These are phyloP conservation scores for Trididemnum clinides DNA, from an alignment of 23 tunicate species.

Conservation along the genomic window DNA sequence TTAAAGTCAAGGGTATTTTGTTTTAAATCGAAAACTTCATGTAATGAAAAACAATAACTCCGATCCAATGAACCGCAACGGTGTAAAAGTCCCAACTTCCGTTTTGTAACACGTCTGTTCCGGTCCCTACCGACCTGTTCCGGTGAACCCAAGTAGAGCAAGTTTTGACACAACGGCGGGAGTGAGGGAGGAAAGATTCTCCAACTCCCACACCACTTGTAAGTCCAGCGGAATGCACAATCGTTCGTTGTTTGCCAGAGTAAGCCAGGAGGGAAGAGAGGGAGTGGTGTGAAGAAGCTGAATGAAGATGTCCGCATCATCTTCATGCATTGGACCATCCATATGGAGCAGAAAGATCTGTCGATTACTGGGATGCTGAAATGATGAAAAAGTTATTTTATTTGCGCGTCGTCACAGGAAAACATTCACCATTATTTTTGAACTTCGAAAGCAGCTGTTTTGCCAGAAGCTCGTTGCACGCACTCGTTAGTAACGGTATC, in stretches of 20 bases:
- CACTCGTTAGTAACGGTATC: no score
- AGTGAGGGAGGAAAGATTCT: slow-evolving; percentile 52
- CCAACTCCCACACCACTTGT: slow-evolving; percentile 86
- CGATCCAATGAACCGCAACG: no score
- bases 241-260: slow-evolving; percentile 82
- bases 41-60: no score
- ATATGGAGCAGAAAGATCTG: slow-evolving; percentile 59
- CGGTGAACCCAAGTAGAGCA: slow-evolving; percentile 58
- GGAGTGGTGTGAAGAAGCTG: slow-evolving; percentile 59
- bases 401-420: no score
- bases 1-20: no score
- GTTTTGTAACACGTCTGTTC: no score
- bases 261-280: slow-evolving; percentile 41
- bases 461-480: no score
- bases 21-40: no score
- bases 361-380: slow-evolving; percentile 32
- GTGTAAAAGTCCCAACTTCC: no score
- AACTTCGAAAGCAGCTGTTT: no score
- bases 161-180: slow-evolving; percentile 69
- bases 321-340: slow-evolving; percentile 60
- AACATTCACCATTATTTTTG: no score
- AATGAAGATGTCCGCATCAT: slow-evolving; percentile 65
- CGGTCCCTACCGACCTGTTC: slow-evolving; percentile 69
- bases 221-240: slow-evolving; percentile 63
- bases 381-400: background rate